A percentile compares a stretch with the other conserved stretches of the same genome.
Conservation (phyloP, 1,140 invertebrate species). For the Cydia splendana region DNA sequence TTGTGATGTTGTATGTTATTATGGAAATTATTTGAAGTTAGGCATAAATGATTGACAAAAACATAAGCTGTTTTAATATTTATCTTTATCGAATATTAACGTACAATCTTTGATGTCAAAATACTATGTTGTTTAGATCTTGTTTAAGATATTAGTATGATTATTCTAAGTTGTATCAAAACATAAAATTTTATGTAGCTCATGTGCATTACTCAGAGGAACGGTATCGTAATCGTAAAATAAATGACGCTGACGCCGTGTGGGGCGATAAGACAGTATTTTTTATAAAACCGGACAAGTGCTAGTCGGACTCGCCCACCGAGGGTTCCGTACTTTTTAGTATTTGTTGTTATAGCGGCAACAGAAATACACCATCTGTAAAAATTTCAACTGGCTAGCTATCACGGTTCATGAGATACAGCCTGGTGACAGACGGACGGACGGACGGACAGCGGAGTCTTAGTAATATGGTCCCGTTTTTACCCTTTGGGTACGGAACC, state of each 20-base stretch:
- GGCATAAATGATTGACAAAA: conserved; percentile 14
- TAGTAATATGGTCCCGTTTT: too few species aligned
- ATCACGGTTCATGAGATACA: too few species aligned
- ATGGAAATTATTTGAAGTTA: conserved; percentile 14
- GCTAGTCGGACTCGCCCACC: too few species aligned
- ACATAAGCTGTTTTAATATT: conserved; percentile 6
- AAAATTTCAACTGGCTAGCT: too few species aligned
- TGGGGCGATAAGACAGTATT: neutral
- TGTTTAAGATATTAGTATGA: neutral
- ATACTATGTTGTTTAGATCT: neutral
- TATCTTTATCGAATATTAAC: neutral
- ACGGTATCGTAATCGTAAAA: conserved; percentile 10
- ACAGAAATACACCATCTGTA: too few species aligned
- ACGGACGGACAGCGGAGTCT: too few species aligned
- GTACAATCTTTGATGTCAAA: neutral
- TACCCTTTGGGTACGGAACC: too few species aligned
- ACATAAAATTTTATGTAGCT: neutral
- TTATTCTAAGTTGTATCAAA: neutral
- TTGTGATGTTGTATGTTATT: neutral
- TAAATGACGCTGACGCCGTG: conserved; percentile 1
- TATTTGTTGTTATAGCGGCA: too few species aligned
- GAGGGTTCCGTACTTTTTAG: too few species aligned
- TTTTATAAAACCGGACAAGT: too few species aligned
- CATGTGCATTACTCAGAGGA: neutral
- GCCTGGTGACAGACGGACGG: too few species aligned